Base-by-base conservation (phyloP, 2,888 invertebrate genomes). In the Tiphia femorata region DNA sequence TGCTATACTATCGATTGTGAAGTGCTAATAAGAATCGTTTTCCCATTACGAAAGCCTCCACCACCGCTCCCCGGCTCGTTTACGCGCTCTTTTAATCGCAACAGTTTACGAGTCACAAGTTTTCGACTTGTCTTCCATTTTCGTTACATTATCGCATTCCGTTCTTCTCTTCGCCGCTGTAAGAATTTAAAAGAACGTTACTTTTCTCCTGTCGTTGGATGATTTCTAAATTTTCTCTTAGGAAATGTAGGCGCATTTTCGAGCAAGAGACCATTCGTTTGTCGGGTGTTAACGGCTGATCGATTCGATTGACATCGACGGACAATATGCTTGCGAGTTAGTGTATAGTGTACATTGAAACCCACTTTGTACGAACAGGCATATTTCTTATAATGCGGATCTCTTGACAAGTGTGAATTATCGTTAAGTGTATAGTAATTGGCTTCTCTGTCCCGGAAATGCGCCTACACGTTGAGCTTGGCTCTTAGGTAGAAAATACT, bases 381-480 rank as follows among this genome's bases (percentile, higher is more conserved):
- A n/a, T n/a, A n/a, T n/a, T n/a, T n/a, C n/a, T n/a, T n/a, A n/a
- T n/a, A n/a, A n/a, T n/a, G n/a, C n/a, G n/a, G n/a, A n/a, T n/a
- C n/a, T n/a, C n/a, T n/a, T n/a, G n/a, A n/a, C n/a, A n/a, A n/a
- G n/a, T n/a, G n/a, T n/a, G n/a, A n/a, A n/a, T n/a, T n/a, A n/a
- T n/a, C n/a, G n/a, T n/a, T n/a, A n/a, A n/a, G n/a, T n/a, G n/a
- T n/a, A n/a, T n/a, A n/a, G n/a, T n/a, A n/a, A 33, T 7, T 6
- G 4, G n/a, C 7, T 41, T 23, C 8, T 21, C 37, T 66, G 59
- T 52, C 49, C 54, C 70, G 65, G 59, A 73, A 75, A 74, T 74
- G 72, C 75, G 58, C 54, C 72, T 72, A 70, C 67, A 67, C 42
- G 72, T 76, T 70, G 74, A 76, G 75, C 73, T 72, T 62, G 61